A percentile compares a stretch with the other conserved stretches of the same genome.
Conservation (phyloP, 2,797 vertebrate genomes). For the Pelochelys cantorii region DNA sequence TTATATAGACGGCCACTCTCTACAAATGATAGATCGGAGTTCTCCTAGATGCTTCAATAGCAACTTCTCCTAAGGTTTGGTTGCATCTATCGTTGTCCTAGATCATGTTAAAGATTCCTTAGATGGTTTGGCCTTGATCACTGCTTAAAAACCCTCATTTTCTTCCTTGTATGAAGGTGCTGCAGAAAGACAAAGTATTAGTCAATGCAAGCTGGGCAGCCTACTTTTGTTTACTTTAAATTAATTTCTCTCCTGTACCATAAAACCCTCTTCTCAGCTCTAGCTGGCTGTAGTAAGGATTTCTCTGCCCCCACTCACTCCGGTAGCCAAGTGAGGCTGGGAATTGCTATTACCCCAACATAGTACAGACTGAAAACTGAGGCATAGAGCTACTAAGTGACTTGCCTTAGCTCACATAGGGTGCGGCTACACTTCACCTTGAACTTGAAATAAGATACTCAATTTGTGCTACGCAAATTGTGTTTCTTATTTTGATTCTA, state of each 20-base stretch:
- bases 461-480: too few species aligned
- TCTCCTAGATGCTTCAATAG: rapidly evolving
- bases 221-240: not conserved
- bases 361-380: not conserved
- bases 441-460: too few species aligned
- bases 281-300: not conserved
- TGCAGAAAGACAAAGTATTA: not conserved
- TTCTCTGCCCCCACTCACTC: not conserved
- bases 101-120: not conserved
- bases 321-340: not conserved
- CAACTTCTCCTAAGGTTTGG: rapidly evolving
- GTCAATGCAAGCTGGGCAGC: not conserved
- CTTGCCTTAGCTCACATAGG: not conserved
- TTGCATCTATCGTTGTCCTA: not conserved
- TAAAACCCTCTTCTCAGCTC: not conserved
- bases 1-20: rapidly evolving
- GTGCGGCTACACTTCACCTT: too few species aligned
- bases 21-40: not conserved
- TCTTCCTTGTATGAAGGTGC: not conserved
- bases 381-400: not conserved
- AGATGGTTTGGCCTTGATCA: rapidly evolving
- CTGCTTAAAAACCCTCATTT: rapidly evolving
- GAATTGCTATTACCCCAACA: not conserved
- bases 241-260: not conserved
- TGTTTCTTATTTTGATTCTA: too few species aligned